Evolutionary conservation across 2,113 vertebrate species (phyloP), one percentile per base, ranked within the genome.

Genomic region (Columba janthina): DNA sequence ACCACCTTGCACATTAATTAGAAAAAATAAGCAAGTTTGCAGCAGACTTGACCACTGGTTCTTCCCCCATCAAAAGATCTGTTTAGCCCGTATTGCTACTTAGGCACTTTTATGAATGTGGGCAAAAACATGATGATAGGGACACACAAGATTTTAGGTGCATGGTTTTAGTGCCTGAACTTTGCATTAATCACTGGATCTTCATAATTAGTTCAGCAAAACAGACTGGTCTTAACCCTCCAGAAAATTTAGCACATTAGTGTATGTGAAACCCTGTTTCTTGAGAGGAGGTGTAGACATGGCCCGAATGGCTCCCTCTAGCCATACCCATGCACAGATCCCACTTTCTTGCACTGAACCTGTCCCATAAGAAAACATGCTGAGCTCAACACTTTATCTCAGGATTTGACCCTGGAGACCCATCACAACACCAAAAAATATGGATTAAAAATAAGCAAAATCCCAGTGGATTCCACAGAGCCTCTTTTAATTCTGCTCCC

Each of bases 51-150:
- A 22, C 16, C 1, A 6, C 16, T 54, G 12, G 8, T 42, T 95
- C n/a, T 67, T 66, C 19, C 12, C 28, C 32, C 3, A 1, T 25
- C n/a, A 66, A 83, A 76, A 79, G 31, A 61, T 29, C 34, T 86
- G 32, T 64, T 80, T 67, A 20, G 71, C 84, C 40, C 31, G 19
- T 48, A 72, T 69, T 92, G 67, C 58, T 56, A 5, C 24, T 42
- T 48, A 66, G 0, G 0, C 6, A 6, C 5, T 34, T 70, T 50
- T 20, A 67, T 16, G 6, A 75, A 69, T 6, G 9, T 12, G 14
- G 44, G 28, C 15, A 66, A 89, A 93, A 94, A 46, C 5, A 31
- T 3, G 9, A 69, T 28, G 32, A 38, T 28, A 51, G 56, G 44
- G 51, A 84, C 14, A 80, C 6, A 14, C 0, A 1, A 76, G 20